These are phyloP conservation scores for Chaunax sp. DNA, from an alignment of 2,797 vertebrate species.

Conservation along the genomic window DNA sequence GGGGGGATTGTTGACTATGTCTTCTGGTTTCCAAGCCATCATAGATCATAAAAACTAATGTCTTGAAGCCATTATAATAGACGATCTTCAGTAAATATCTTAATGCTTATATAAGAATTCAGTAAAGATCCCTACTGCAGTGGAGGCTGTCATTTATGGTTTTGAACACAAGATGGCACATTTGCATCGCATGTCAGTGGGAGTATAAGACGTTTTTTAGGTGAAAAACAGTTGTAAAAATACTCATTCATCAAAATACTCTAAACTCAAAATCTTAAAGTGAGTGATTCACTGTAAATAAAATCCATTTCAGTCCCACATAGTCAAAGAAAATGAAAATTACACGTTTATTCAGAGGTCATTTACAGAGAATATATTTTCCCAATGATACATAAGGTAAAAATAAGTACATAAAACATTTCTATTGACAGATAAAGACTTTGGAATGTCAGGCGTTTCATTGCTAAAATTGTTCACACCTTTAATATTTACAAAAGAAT, in stretches of 20 bases:
- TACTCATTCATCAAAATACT: too few relatives aligned
- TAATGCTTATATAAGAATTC: too few relatives aligned
- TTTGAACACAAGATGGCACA: constrained; percentile 53
- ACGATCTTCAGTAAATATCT: too few relatives aligned
- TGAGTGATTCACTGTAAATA: not conserved
- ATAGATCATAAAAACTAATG: too few relatives aligned
- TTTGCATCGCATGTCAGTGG: not conserved
- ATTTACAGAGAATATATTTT: constrained; percentile 75
- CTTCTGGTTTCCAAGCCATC: too few relatives aligned
- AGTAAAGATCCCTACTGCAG: too few relatives aligned
- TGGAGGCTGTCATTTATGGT: too few relatives aligned
- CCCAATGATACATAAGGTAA: constrained; percentile 71
- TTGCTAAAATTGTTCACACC: constrained; percentile 61
- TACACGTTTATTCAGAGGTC: constrained; percentile 69
- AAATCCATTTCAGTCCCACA: not conserved
- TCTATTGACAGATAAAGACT: constrained; percentile 72
- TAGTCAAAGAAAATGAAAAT: constrained; percentile 61
- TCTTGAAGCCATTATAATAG: too few relatives aligned
- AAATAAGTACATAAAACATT: constrained; percentile 79
- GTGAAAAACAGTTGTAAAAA: too few relatives aligned
- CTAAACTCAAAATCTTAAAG: not conserved
- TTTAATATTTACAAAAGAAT: constrained; percentile 73
- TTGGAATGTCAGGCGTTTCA: constrained; percentile 74
- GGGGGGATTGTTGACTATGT: too few relatives aligned
- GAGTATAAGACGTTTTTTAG: not conserved